Conservation (phyloP, 1,140 invertebrate genomes). For the Metaphire vulgaris region DNA sequence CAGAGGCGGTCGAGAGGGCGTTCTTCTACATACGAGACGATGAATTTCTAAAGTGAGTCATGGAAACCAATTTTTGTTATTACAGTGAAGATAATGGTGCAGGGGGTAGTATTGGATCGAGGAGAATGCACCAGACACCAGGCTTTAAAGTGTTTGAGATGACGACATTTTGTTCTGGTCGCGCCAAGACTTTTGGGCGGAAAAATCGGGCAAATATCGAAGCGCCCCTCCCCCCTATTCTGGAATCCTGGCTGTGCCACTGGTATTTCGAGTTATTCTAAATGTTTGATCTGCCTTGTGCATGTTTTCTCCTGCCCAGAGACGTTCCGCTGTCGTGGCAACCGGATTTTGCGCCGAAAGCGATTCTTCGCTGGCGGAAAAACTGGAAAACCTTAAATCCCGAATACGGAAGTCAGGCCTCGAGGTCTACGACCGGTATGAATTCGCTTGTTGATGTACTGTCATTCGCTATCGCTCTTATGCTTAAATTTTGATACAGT, state of each 20-base stretch:
- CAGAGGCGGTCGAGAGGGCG: slow-evolving; percentile 36
- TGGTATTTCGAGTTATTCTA: neutral
- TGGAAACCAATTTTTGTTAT: slow-evolving; percentile 2
- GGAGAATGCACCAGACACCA: no score
- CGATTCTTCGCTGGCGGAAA: slow-evolving; percentile 33
- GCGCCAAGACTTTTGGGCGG: no score
- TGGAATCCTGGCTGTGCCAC: no score
- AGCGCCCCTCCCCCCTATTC: no score
- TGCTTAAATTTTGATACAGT: no score
- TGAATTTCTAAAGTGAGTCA: slow-evolving; percentile 32
- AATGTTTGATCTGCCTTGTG: slow-evolving; percentile 30
- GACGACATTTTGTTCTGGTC: no score
- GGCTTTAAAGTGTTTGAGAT: no score
- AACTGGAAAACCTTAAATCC: slow-evolving; percentile 44
- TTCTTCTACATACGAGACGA: slow-evolving; percentile 52
- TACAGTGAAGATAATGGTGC: neutral
- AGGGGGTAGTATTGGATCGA: no score
- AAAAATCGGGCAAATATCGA: no score
- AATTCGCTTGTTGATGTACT: no score
- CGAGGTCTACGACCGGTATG: slow-evolving; percentile 50
- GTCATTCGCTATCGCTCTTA: no score
- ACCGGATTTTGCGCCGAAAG: slow-evolving; percentile 42
- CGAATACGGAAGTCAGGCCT: slow-evolving; percentile 43
- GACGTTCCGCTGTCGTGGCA: slow-evolving; percentile 43
- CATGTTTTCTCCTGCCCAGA: slow-evolving; percentile 35